Conservation (phyloP, 2,797 vertebrate species). For the Eulemur rubriventer region DNA sequence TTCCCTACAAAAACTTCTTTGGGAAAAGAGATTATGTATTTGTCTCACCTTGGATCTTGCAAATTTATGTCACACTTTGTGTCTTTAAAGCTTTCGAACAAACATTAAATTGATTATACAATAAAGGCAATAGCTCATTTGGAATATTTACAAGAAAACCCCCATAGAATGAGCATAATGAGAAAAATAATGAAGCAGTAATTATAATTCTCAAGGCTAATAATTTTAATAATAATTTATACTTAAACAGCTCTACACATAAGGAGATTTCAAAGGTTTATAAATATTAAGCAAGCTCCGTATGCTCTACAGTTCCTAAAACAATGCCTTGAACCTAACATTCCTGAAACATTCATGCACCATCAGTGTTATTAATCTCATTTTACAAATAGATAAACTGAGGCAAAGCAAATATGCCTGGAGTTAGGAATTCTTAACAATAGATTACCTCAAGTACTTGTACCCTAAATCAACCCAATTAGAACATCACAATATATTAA, state of each 20-base stretch:
- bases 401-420: constrained; percentile 32
- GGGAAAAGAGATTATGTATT: constrained; percentile 63
- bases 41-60: constrained; percentile 61
- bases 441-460: background rate
- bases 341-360: background rate
- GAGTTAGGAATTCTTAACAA: background rate
- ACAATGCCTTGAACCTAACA: constrained; percentile 6
- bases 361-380: background rate
- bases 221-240: constrained; percentile 79
- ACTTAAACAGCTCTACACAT: constrained; percentile 68
- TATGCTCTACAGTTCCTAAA: background rate
- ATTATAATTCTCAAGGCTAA: constrained; percentile 78
- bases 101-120: constrained; percentile 69
- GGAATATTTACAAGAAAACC: constrained; percentile 72
- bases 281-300: constrained; percentile 55
- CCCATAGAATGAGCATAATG: constrained; percentile 74
- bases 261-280: constrained; percentile 65
- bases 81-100: constrained; percentile 70
- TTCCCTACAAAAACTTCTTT: constrained; percentile 40
- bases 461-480: background rate
- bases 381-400: constrained; percentile 35
- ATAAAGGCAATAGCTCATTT: constrained; percentile 71
- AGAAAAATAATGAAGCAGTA: constrained; percentile 77
- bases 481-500: background rate
- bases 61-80: constrained; percentile 62